Evolutionary conservation across 2,797 vertebrate genomes (phyloP), one percentile per base, ranked within the genome.

Genomic region (Schizopygopsis pylzovi): DNA sequence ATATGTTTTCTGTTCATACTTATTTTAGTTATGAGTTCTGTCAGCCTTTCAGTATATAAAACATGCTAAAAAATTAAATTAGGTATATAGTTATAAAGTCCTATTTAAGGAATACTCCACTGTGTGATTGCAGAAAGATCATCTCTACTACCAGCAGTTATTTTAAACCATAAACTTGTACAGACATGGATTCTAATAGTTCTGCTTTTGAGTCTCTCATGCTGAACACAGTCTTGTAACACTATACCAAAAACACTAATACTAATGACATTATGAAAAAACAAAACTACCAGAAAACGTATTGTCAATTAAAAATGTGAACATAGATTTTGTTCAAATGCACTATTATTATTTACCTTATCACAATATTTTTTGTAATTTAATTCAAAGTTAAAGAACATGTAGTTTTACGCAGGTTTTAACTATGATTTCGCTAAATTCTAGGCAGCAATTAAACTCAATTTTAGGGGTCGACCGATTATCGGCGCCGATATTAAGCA

Each of bases 181-280:
- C 37, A 84, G 82, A 68, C 61, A 68, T 54, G 72, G 72, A 43
- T 41, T 33, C 16, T 52, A 18, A 56, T 37, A 20, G 25, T 28
- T 73, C 37, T 76, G 28, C 56, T 75, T 75, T 16, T 25, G 56
- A 83, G 43, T 71, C 28, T 22, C 61, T 71, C 6, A 37, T 67
- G 13, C 10, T 33, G 18, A 80, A 47, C 13, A 70, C 18, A 47
- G 39, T 25, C 9, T 73, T 33, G 49, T 52, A 81, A 52, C 45
- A n/a, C 41, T n/a, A 61, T n/a, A 18, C 6, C 65, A 10, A 67
- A 67, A 67, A 63, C 59, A 56, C 73, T 54, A 37, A 49, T 28
- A 28, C 22, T 41, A 6, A 59, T 79, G 54, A 41, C 41, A 67
- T 39, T 22, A 49, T 33, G 45, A 45, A 28, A 45, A 63, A 28